phyloP scores from a whole-genome alignment of 2,888 invertebrate genomes.

The Cabera pusaria region DNA sequence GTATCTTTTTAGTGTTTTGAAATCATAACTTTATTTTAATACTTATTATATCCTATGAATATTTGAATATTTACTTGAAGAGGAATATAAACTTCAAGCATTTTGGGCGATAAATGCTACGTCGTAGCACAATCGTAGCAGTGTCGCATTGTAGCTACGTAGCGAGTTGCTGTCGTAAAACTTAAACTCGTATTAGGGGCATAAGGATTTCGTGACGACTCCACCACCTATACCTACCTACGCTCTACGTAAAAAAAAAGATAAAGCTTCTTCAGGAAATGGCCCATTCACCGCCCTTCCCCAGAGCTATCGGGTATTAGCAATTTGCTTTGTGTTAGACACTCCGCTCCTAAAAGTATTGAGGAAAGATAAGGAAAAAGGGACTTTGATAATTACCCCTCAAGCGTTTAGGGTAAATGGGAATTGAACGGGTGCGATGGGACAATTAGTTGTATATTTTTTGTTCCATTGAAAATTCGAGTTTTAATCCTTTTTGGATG shows the following conservation, averaged over 20 bases:
- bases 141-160: slow-evolving; percentile 23
- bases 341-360: slow-evolving; percentile 58
- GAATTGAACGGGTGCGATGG: slow-evolving; percentile 53
- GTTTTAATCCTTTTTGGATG: slow-evolving; percentile 32
- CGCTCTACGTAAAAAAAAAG: slow-evolving; percentile 52
- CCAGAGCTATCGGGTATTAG: slow-evolving; percentile 68
- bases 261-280: slow-evolving; percentile 70
- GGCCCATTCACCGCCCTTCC: slow-evolving; percentile 65
- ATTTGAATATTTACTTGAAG: slow-evolving; percentile 13
- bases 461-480: slow-evolving; percentile 30
- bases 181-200: slow-evolving; percentile 50
- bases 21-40: slow-evolving; percentile 7
- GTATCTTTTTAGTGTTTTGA: slow-evolving; percentile 18
- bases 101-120: slow-evolving; percentile 24
- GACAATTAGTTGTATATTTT: slow-evolving; percentile 51
- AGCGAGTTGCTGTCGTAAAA: slow-evolving; percentile 38
- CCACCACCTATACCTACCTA: slow-evolving; percentile 36
- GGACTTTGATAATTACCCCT: slow-evolving; percentile 62
- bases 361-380: slow-evolving; percentile 55
- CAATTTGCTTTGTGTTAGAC: slow-evolving; percentile 73
- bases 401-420: slow-evolving; percentile 55
- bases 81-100: slow-evolving; percentile 14
- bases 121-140: slow-evolving; percentile 12
- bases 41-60: no score
- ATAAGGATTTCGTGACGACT: slow-evolving; percentile 44